Conservation (phyloP, 2,797 vertebrate genomes). For the Anguilla marmorata region DNA sequence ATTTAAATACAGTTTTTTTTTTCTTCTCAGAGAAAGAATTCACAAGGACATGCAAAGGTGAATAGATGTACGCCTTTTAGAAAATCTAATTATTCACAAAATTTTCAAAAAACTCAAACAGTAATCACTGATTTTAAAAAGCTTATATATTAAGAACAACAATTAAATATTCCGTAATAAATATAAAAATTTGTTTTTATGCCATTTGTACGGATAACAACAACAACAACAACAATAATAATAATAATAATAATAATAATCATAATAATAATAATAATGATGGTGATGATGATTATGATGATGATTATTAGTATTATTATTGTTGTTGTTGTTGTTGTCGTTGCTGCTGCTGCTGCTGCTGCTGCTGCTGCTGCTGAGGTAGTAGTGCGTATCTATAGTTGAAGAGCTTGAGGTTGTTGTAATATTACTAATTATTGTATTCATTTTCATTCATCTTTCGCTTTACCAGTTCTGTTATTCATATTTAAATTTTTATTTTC, state of each 20-base stretch:
- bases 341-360: not conserved
- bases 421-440: not conserved
- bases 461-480: not conserved
- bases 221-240: not conserved
- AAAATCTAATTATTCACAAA: not conserved
- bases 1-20: not conserved
- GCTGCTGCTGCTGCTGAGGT: not conserved
- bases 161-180: not conserved
- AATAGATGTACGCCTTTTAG: not conserved
- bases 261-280: not conserved
- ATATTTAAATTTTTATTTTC: not conserved
- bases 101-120: not conserved
- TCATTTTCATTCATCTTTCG: not conserved
- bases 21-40: not conserved
- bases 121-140: not conserved
- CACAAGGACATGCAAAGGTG: not conserved
- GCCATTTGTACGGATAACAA: not conserved
- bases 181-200: not conserved
- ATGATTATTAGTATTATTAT: constrained; percentile 21
- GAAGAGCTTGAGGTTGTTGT: not conserved
- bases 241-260: not conserved
- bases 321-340: not conserved
- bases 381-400: not conserved
- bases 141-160: not conserved
- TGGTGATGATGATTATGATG: not conserved